A percentile compares a stretch with the other conserved stretches of the same genome.
Evolutionary conservation across 2,797 vertebrate species (phyloP).

Genomic region (Acanthiza pusilla): DNA sequence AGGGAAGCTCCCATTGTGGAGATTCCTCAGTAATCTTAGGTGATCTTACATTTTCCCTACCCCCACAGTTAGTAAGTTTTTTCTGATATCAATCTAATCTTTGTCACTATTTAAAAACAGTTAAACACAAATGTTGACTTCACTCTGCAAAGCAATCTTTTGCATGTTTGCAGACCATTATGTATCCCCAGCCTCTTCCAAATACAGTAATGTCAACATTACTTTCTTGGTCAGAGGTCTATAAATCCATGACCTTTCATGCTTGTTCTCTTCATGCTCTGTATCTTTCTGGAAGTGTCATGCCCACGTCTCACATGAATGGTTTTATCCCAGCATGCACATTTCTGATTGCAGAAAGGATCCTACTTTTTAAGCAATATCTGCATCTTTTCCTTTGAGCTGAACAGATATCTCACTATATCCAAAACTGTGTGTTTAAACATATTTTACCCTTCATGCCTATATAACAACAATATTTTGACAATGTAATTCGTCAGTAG

Average conservation of each 20-base stretch:
- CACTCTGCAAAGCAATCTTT: neutral
- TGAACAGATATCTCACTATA: slow-evolving; percentile 65
- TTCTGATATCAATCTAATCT: neutral
- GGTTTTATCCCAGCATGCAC: slow-evolving; percentile 9
- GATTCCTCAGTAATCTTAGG: neutral
- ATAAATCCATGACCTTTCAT: neutral
- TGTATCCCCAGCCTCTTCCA: neutral
- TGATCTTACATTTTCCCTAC: neutral
- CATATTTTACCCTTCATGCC: slow-evolving; percentile 71
- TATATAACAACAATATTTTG: slow-evolving; percentile 71
- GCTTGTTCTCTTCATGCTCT: neutral
- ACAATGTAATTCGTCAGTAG: slow-evolving; percentile 69
- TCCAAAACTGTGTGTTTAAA: slow-evolving; percentile 68
- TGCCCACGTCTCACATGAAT: neutral
- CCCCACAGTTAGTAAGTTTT: neutral
- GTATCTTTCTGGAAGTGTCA: neutral
- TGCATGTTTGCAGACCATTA: neutral
- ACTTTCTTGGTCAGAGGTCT: neutral
- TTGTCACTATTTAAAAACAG: neutral
- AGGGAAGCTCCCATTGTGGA: neutral
- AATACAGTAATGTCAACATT: neutral
- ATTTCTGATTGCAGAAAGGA: slow-evolving; percentile 13
- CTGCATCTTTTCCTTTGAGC: slow-evolving; percentile 57
- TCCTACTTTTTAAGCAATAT: slow-evolving; percentile 52
- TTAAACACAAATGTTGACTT: neutral